Base-by-base conservation (phyloP, 2,888 invertebrate species). In the Pteria penguin region DNA sequence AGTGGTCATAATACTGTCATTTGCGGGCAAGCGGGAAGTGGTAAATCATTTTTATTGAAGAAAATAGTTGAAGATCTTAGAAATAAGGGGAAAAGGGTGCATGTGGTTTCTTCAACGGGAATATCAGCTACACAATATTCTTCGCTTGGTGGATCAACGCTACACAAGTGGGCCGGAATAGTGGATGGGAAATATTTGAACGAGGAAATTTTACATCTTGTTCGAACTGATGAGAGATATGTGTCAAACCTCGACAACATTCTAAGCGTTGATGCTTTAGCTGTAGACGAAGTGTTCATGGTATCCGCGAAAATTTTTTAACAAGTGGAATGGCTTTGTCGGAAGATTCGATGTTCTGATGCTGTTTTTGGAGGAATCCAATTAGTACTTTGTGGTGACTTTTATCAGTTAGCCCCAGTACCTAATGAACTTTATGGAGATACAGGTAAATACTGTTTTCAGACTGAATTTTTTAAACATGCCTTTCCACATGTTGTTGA, bases 91-190 rank as follows among this genome's bases (percentile, higher is more conserved):
- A 73, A 68, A 73, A n/a, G 24, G 33, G 76, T 80, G 0, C n/a
- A 72, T 33, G 72, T 80, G 1, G 75, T 72, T 2, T 75, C 75
- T 62, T 75, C 75, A 22, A 81, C 75, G 11, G 78, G 81, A 0
- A 76, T 78, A 31, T 76, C 81, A 1, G 71, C 72, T 31, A 72
- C 63, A 11, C 72, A 69, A 29, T 78, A 80, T 60, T 32, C 29
- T 8, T 29, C 65, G 14, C 8, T 66, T 2, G 14, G 55, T 4
- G 73, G 61, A 11, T 36, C 58, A 31, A 77, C 77, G 22, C n/a
- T 77, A 3, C 73, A 77, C 66, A 66, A 69, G 52, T 81, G 75
- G 29, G 8, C 58, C 18, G 77, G 77, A 3, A 62, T 80, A 18
- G 45, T 26, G 11, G 75, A 80, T 55, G 75, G 77, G 22, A 62